phyloP scores from a whole-genome alignment of 1,140 invertebrate species.

The Callitettix versicolor region DNA sequence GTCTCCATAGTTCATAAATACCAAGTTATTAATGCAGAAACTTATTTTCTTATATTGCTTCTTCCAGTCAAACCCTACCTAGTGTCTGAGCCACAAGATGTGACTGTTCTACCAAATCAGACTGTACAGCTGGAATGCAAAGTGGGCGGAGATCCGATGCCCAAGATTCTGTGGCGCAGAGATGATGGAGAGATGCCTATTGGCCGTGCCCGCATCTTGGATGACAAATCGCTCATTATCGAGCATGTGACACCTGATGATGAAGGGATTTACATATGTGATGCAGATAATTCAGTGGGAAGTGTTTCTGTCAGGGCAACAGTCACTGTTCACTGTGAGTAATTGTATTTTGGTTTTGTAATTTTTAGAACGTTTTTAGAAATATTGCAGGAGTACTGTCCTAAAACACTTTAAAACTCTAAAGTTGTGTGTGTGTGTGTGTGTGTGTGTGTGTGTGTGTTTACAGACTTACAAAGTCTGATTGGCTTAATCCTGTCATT shows the following conservation, averaged over 20 bases:
- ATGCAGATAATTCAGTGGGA: slow-evolving; percentile 68
- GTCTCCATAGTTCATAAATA: no score
- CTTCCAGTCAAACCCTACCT: slow-evolving; percentile 80
- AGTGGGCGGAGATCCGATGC: slow-evolving; percentile 81
- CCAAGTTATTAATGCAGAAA: no score
- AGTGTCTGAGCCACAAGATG: slow-evolving; percentile 70
- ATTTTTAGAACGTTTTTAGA: not conserved
- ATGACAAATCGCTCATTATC: slow-evolving; percentile 65
- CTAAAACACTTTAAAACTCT: no score
- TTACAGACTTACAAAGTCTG: no score
- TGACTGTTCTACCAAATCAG: slow-evolving; percentile 67
- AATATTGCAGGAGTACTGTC: no score
- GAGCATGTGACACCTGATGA: slow-evolving; percentile 61
- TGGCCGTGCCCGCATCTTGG: slow-evolving; percentile 57
- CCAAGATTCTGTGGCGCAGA: slow-evolving; percentile 79
- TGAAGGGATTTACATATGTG: slow-evolving; percentile 71
- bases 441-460: no score
- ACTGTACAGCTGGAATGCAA: slow-evolving; percentile 78
- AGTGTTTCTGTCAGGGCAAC: slow-evolving; percentile 60
- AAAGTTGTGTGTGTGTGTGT: no score
- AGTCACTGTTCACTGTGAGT: slow-evolving; percentile 66
- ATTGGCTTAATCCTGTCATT: no score
- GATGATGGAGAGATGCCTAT: slow-evolving; percentile 75
- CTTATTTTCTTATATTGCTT: slow-evolving; percentile 25
- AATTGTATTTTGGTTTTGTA: not conserved